Conservation (phyloP, 37 sponge, comb jelly and placozoan species). For the Cliona cf. orientalis region DNA sequence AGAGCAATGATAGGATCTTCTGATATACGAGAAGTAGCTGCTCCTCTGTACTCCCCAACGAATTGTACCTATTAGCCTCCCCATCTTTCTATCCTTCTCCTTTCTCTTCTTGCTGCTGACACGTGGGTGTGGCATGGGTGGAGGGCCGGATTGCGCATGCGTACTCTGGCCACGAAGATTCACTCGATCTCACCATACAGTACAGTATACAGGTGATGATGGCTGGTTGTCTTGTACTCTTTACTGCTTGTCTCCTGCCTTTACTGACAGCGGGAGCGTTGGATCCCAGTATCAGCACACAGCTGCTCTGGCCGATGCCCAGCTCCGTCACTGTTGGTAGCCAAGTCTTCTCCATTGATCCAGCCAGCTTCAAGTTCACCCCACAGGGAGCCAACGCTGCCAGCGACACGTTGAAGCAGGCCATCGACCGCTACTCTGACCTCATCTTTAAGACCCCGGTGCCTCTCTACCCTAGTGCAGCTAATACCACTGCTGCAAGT, state of each 20-base stretch:
- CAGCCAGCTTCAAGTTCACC: constrained; percentile 43
- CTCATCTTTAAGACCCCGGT: constrained; percentile 53
- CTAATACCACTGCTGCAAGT: neutral
- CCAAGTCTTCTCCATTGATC: constrained; percentile 24
- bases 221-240: too few relatives aligned
- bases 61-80: too few relatives aligned
- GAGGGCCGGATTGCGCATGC: too few relatives aligned
- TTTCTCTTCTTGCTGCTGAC: too few relatives aligned
- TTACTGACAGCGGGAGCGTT: neutral
- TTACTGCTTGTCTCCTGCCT: neutral
- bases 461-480: constrained; percentile 36
- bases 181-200: too few relatives aligned
- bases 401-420: constrained; percentile 51
- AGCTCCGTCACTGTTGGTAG: neutral
- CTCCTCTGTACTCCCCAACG: too few relatives aligned
- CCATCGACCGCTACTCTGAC: constrained; percentile 64
- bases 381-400: constrained; percentile 37
- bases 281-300: constrained; percentile 29
- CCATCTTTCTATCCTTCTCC: too few relatives aligned
- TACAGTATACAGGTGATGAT: too few relatives aligned
- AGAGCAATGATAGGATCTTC: too few relatives aligned
- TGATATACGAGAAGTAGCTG: too few relatives aligned
- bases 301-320: constrained; percentile 70
- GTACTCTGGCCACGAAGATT: too few relatives aligned
- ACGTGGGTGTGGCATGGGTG: too few relatives aligned